Evolutionary conservation across 2,888 invertebrate species (phyloP), one percentile per base, ranked within the genome.

Genomic region (Clivina fossor): DNA sequence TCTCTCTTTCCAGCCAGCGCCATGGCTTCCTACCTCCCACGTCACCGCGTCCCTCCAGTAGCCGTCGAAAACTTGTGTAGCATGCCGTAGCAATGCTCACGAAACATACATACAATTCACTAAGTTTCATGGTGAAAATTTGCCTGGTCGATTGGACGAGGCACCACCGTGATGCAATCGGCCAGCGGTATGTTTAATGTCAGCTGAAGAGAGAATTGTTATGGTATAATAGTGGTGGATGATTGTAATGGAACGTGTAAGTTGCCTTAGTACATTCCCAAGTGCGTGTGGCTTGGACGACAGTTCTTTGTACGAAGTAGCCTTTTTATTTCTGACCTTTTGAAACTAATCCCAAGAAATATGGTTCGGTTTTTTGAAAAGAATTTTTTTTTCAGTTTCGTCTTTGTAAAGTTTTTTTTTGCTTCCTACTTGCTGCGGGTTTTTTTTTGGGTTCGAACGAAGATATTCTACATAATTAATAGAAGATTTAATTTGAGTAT

Each of bases 111-210:
- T 19, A 32, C 18, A 4, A 3, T n/a, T 18, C 32, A 33, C 32
- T 11, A 44, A 40, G n/a, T n/a, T 15, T 24, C 16, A 11, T 9
- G 8, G 26, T 2, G 15, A 47, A 8, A 13, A 38, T 8, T 47
- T 16, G 13, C n/a, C 40, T 55, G 55, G 55, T 8, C 38, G 8
- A 38, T 19, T 30, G n/a, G 8, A 4, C 18, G 15, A 55, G 55
- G 55, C 55, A 55, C 55, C 55, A 55, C 55, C 24, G 47, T 55
- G 55, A 28, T 55, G 47, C 15, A 47, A 26, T 22, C 16, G 47
- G 19, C 38, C 55, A 55, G 32, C 3, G 19, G 4, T 22, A 2
- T 55, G 3, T 4, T 46, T 18, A 11, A 35, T 28, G 3, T 0
- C 16, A 7, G 9, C 28, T 15, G 30, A 13, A 26, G 28, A 7